A percentile compares a stretch with the other conserved stretches of the same genome.
Conservation (phyloP, 1,140 invertebrate genomes). For the Cherax destructor region DNA sequence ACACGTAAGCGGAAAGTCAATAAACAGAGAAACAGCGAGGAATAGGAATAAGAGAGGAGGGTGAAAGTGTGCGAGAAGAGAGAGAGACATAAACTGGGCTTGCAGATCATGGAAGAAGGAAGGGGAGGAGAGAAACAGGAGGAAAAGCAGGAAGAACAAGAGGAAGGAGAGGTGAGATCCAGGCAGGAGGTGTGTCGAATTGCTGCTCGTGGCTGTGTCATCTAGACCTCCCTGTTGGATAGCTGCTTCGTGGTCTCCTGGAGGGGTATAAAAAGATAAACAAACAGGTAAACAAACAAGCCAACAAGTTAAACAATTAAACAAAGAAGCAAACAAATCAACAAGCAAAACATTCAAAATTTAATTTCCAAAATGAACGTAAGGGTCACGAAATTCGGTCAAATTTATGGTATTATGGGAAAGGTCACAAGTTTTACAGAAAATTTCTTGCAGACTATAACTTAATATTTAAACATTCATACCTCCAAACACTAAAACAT, state of each 20-base stretch:
- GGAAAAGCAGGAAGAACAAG: neutral
- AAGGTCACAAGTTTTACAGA: too few species aligned
- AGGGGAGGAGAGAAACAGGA: neutral
- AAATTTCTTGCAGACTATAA: too few species aligned
- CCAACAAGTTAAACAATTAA: too few species aligned
- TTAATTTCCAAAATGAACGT: too few species aligned
- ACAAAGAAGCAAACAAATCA: too few species aligned
- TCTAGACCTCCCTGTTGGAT: neutral
- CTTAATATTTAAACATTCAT: too few species aligned
- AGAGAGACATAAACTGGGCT: neutral
- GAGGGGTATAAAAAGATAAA: neutral
- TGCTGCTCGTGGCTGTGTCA: neutral
- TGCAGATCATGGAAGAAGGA: neutral
- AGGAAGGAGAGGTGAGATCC: neutral
- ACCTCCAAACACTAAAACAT: too few species aligned
- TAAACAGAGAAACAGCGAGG: neutral
- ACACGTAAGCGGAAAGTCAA: neutral
- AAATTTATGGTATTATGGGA: too few species aligned
- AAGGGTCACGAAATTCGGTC: too few species aligned
- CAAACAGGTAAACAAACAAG: neutral
- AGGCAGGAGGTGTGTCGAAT: too few species aligned
- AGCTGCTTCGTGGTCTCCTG: neutral
- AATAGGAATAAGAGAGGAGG: neutral
- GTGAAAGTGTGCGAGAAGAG: neutral
- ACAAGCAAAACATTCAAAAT: too few species aligned